Percentiles rank a stretch among this genome's conserved stretches.
Conservation (phyloP, 2,888 invertebrate species). For the Drosophila conformis region DNA sequence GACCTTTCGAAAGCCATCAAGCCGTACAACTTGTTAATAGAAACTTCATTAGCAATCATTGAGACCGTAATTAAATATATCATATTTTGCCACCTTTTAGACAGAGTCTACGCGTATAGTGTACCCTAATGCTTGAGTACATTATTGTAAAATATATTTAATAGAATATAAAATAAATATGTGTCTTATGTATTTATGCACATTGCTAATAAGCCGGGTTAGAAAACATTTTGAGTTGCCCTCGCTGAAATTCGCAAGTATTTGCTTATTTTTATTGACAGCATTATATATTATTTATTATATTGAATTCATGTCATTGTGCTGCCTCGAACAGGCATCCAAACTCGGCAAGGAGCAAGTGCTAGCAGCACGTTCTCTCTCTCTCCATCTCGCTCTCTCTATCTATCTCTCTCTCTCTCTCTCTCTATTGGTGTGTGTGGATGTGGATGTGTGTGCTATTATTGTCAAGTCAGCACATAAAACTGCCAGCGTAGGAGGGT, state of each 20-base stretch:
- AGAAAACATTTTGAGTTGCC: not conserved
- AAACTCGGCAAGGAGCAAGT: slow-evolving; percentile 48
- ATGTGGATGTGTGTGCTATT: slow-evolving; percentile 59
- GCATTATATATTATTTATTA: slow-evolving; percentile 81
- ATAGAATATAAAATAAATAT: not conserved
- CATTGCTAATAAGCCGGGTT: not conserved
- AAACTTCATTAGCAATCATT: too few species aligned
- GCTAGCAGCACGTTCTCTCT: slow-evolving; percentile 60
- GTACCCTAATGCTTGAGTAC: not conserved
- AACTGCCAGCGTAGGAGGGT: slow-evolving; percentile 41
- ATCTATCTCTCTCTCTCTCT: not conserved
- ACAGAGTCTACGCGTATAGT: not conserved
- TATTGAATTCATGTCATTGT: slow-evolving; percentile 80
- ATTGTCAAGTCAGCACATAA: slow-evolving; percentile 80
- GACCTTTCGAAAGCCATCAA: too few species aligned
- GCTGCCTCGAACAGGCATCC: slow-evolving; percentile 70
- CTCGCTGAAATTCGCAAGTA: slow-evolving; percentile 51
- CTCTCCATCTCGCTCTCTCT: not conserved
- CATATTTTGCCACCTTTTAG: not conserved
- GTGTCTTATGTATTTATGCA: not conserved
- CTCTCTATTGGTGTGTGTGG: slow-evolving; percentile 1
- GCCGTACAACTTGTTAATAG: too few species aligned
- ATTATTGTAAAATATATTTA: not conserved
- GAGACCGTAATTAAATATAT: too few species aligned
- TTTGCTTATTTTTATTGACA: slow-evolving; percentile 80